Evolutionary conservation across 2,113 vertebrate genomes (phyloP).

Genomic region (Columba janthina): DNA sequence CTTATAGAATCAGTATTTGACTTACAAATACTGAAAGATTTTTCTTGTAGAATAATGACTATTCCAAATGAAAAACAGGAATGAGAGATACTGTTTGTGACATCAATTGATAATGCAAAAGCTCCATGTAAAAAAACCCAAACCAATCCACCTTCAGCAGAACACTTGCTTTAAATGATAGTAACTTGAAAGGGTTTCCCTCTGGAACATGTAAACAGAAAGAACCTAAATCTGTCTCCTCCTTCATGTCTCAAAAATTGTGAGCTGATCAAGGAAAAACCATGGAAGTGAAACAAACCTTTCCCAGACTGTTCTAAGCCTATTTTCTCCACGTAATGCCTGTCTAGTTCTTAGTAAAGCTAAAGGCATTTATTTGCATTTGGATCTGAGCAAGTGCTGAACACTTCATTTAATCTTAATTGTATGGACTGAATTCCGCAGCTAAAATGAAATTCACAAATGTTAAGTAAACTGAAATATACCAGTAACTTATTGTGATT

Average conservation of each 20-base stretch:
- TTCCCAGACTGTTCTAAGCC: neutral
- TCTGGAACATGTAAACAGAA: neutral
- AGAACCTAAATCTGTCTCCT: neutral
- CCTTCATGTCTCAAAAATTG: neutral
- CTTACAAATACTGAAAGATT: neutral
- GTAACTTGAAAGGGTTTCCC: neutral
- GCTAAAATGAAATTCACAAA: neutral
- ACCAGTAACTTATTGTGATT: neutral
- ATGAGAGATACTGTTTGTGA: neutral
- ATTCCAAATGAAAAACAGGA: neutral
- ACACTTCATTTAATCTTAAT: slow-evolving; percentile 18
- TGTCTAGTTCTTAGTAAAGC: neutral
- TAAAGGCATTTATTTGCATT: slow-evolving; percentile 23
- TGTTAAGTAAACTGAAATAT: slow-evolving; percentile 18
- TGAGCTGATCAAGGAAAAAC: neutral
- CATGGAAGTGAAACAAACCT: neutral
- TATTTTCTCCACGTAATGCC: neutral
- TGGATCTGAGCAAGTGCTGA: neutral
- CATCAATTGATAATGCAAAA: neutral
- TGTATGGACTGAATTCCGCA: neutral
- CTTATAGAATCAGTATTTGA: neutral
- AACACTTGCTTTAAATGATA: neutral
- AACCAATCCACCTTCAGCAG: neutral
- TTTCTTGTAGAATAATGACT: neutral
- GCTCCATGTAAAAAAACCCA: neutral